phyloP scores from a whole-genome alignment of 2,797 vertebrate species.

The Enteromius afrohamiltoni region DNA sequence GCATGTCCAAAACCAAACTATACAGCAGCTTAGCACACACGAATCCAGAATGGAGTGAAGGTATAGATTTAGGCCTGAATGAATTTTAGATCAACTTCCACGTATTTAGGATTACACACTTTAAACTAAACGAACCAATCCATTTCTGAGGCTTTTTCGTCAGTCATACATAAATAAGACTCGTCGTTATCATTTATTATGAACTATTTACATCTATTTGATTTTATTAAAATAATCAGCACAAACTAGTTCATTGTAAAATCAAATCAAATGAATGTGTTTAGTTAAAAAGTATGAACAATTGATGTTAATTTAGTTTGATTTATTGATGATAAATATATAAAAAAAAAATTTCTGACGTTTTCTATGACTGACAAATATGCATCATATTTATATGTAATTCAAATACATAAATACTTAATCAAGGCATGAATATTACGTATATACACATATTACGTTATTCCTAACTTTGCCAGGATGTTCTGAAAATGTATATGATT shows the following conservation, averaged over 20 bases:
- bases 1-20: neutral
- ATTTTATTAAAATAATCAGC: neutral
- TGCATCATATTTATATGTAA: neutral
- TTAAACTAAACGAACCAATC: neutral
- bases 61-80: neutral
- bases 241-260: neutral
- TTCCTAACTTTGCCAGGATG: neutral
- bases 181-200: neutral
- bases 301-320: neutral
- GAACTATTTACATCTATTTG: neutral
- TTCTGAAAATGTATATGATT: neutral
- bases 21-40: neutral
- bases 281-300: neutral
- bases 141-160: neutral
- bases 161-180: neutral
- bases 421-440: neutral
- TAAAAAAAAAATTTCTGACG: too few relatives aligned
- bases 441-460: too few relatives aligned
- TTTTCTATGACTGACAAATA: neutral
- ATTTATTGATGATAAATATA: neutral
- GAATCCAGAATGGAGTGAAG: neutral
- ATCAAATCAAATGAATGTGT: neutral
- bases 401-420: neutral
- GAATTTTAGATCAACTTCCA: neutral
- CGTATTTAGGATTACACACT: neutral